Conservation (phyloP, 1,140 invertebrate genomes). For the Mylabris phalerata region DNA sequence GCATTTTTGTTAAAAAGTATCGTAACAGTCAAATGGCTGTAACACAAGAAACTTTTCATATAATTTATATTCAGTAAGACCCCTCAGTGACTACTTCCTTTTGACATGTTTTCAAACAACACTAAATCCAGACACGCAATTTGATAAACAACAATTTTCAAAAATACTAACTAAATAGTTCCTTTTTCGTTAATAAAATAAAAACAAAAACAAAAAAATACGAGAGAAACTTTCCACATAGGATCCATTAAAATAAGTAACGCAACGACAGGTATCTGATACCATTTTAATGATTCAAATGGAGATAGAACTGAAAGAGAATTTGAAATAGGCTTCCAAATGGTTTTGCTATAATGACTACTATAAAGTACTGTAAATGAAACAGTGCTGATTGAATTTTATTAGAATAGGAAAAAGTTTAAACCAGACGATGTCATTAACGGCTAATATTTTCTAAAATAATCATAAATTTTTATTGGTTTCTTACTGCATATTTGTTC, state of each 20-base stretch:
- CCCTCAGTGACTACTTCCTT: neutral
- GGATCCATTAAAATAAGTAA: slow-evolving; percentile 6
- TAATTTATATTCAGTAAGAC: slow-evolving; percentile 1
- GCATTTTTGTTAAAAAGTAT: slow-evolving; percentile 10
- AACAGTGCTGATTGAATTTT: slow-evolving; percentile 5
- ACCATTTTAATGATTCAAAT: slow-evolving; percentile 10
- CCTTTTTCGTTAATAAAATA: too few relatives aligned
- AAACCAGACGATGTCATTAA: too few relatives aligned
- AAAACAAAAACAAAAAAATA: too few relatives aligned
- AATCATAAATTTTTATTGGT: too few relatives aligned
- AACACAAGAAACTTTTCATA: slow-evolving; percentile 1
- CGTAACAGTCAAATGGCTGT: slow-evolving; percentile 3
- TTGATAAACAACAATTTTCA: too few relatives aligned
- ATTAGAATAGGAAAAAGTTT: slow-evolving; percentile 1
- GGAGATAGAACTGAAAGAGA: slow-evolving; percentile 5
- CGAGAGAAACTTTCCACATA: neutral
- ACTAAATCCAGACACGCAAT: neutral
- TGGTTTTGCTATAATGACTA: slow-evolving; percentile 7
- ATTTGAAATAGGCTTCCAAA: slow-evolving; percentile 10
- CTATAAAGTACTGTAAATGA: slow-evolving; percentile 8
- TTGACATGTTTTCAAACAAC: neutral
- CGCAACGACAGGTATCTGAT: slow-evolving; percentile 12
- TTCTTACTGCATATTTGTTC: too few relatives aligned
- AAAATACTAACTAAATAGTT: too few relatives aligned
- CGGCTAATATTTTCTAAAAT: too few relatives aligned